A percentile compares a stretch with the other conserved stretches of the same genome.
phyloP scores from a whole-genome alignment of 2,797 vertebrate species.

The Poeciliopsis presidionis region DNA sequence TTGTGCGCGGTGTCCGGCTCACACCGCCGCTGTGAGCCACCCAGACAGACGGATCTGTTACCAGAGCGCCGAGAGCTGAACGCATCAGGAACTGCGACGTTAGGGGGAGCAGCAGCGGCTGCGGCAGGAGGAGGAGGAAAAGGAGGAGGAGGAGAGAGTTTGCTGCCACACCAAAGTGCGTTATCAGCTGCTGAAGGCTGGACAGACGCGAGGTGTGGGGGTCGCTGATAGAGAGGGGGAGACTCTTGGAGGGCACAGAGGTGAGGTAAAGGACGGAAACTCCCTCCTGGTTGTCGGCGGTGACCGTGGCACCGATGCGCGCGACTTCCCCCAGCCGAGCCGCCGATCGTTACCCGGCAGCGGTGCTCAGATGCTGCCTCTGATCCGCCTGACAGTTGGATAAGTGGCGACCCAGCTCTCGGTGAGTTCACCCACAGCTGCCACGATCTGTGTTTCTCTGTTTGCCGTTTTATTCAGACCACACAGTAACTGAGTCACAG shows the following conservation, averaged over 20 bases:
- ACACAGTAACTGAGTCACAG: constrained; percentile 16
- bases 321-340: constrained; percentile 56
- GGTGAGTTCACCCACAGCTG: constrained; percentile 48
- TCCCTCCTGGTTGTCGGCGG: constrained; percentile 43
- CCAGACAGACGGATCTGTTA: constrained; percentile 27
- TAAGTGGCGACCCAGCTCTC: constrained; percentile 20
- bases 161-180: constrained; percentile 54
- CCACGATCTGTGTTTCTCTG: constrained; percentile 11
- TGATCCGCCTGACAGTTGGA: constrained; percentile 41
- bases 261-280: constrained; percentile 43
- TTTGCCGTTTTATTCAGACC: background rate
- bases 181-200: constrained; percentile 72
- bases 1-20: background rate
- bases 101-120: constrained; percentile 12
- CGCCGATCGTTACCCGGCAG: constrained; percentile 7
- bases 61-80: constrained; percentile 19
- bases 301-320: constrained; percentile 58
- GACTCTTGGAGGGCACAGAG: constrained; percentile 21
- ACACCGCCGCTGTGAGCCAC: background rate
- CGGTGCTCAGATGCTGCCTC: constrained; percentile 37
- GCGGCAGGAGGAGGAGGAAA: constrained; percentile 14
- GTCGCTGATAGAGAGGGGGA: constrained; percentile 64
- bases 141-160: constrained; percentile 41
- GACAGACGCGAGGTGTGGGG: constrained; percentile 49
- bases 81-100: constrained; percentile 61